Base-by-base conservation (phyloP, 2,888 invertebrate species). In the Molorchus minor region DNA sequence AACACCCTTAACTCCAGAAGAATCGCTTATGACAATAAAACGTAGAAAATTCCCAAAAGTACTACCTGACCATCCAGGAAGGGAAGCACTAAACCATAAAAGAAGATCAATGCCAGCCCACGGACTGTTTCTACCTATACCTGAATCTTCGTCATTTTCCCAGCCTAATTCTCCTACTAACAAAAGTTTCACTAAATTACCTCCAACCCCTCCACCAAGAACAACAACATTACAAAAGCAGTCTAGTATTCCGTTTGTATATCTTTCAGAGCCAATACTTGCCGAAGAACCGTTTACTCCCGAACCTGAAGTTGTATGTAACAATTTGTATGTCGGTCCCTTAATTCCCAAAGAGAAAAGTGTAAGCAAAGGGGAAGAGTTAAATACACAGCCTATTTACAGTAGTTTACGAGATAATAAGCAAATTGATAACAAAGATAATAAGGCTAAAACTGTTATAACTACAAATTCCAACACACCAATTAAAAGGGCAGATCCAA, bases 1-100 rank as follows among this genome's bases (percentile, higher is more conserved):
- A 10, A 80, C 82, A 2, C 77, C 80, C 10, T 76, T 89, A 36
- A 86, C 87, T 4, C 85, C 88, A 0, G 90, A 89, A 71, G 91
- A 92, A 75, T 88, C 92, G 0, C 75, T 93, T 49, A 82, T 86
- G 61, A 87, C 88, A 25, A 90, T 93, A 38, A 89, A 90, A 77
- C 84, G 89, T 57, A 83, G 91, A 68, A 93, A 93, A 75, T 93
- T 89, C 74, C 93, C 93, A 0, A 93, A 93, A 83, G 93, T 93
- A 1, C 77, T 93, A 25, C 93, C 93, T n/a, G 92, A 92, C 78
- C 86, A 90, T 69, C 87, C 87, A 1, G 72, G 72, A 10, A 70
- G 80, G 56, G 77, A 78, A 62, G 71, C 75, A 7, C 65, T 77
- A 55, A 70, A 75, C 15, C 75, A 73, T 65, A 88, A 88, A 71